These are phyloP conservation scores for Metaphire vulgaris DNA, from an alignment of 1,140 invertebrate species.

Conservation along the genomic window DNA sequence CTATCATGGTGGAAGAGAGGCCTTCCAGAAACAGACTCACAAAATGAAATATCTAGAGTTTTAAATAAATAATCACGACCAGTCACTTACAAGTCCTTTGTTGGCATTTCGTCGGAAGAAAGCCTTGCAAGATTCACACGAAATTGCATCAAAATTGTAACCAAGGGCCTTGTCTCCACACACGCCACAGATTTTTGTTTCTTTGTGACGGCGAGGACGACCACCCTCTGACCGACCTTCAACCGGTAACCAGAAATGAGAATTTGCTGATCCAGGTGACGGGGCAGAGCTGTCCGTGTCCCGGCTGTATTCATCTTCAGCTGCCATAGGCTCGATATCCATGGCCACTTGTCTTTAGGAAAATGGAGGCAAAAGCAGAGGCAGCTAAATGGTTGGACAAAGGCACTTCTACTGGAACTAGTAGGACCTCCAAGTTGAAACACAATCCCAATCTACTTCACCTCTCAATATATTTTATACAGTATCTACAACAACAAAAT, in stretches of 20 bases:
- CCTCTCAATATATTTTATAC: too few species aligned
- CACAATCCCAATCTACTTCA: too few species aligned
- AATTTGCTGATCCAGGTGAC: not conserved
- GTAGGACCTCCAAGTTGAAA: too few species aligned
- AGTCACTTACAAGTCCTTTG: slow-evolving; percentile 55
- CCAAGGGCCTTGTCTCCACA: slow-evolving; percentile 85
- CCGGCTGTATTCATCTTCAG: not conserved
- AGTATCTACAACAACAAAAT: too few species aligned
- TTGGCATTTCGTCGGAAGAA: slow-evolving; percentile 91
- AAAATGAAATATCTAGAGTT: too few species aligned
- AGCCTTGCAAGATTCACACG: slow-evolving; percentile 94
- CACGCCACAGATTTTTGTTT: slow-evolving; percentile 55
- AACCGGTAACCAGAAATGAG: not conserved
- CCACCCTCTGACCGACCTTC: not conserved
- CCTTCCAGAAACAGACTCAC: too few species aligned
- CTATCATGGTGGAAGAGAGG: too few species aligned
- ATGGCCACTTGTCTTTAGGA: not conserved
- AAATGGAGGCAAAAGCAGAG: too few species aligned
- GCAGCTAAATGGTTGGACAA: not conserved
- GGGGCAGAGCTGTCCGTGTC: not conserved
- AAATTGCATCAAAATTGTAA: slow-evolving; percentile 93
- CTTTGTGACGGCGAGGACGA: slow-evolving; percentile 15
- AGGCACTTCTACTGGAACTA: not conserved
- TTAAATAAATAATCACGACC: too few species aligned
- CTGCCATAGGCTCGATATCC: not conserved